A percentile compares a stretch with the other conserved stretches of the same genome.
Evolutionary conservation across 2,797 vertebrate species (phyloP).

Genomic region (Buphagus erythrorhynchus): DNA sequence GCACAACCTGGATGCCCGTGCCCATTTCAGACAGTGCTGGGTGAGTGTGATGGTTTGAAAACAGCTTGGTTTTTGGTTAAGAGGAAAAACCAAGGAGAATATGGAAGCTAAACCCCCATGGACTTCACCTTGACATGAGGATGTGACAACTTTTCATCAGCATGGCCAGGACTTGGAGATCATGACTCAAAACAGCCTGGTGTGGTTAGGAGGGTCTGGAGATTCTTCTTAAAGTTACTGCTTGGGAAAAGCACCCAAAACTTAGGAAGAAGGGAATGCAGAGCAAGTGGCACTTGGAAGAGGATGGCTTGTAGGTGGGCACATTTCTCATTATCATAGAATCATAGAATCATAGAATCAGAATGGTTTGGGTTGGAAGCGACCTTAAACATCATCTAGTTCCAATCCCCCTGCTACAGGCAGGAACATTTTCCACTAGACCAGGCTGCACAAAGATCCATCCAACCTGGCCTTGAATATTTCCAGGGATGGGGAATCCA

Average conservation of each 20-base stretch:
- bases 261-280: neutral
- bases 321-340: too few species aligned
- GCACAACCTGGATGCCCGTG: conserved; percentile 6
- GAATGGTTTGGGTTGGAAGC: neutral
- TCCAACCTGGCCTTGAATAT: neutral
- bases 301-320: neutral
- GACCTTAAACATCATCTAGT: rapidly evolving
- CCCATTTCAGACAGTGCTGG: neutral
- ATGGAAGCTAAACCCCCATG: neutral
- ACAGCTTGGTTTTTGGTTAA: neutral
- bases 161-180: neutral
- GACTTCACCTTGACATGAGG: rapidly evolving
- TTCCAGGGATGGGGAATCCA: neutral
- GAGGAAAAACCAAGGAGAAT: neutral
- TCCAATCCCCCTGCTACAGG: neutral
- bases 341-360: neutral
- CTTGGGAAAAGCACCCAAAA: neutral
- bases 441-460: neutral
- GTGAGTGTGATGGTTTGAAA: neutral
- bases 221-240: neutral
- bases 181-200: rapidly evolving
- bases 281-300: neutral
- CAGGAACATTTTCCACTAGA: neutral
- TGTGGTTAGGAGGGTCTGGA: neutral
- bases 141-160: neutral